Evolutionary conservation across 2,888 invertebrate genomes (phyloP), one percentile per base, ranked within the genome.

Genomic region (Nudaria mundana): DNA sequence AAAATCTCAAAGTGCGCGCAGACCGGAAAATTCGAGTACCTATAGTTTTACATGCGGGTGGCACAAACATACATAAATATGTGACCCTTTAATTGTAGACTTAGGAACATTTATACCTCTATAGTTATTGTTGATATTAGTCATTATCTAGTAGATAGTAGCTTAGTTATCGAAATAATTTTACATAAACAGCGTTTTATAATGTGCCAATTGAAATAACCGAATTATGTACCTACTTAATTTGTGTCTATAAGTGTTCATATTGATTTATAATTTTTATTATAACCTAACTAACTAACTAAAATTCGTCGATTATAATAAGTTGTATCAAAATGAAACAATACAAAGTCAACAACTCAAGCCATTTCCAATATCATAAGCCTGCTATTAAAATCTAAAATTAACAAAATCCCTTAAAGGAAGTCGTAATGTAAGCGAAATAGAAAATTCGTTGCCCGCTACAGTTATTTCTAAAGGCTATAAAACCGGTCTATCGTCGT

Each of bases 1-100:
- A 76, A 69, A 73, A 77, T 76, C 68, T 80, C 83, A 85, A 85
- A 84, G 81, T 75, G 77, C 56, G 62, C 44, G 58, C 57, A 82
- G 84, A 86, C 83, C 71, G 87, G 78, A 84, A 84, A 86, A 85
- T 84, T 83, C 66, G 67, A 62, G 66, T 70, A 77, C 8, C 5
- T 20, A 8, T 79, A 66, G 77, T 75, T 68, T 74, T 69, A 76
- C 75, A 86, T 87, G 83, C 82, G 86, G 86, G 86, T 51, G 54
- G 42, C 39, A 71, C 67, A 79, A 78, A 82, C 70, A 78, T 57
- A 61, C 48, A 40, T 45, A 40, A 38, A 48, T 40, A 35, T 28
- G 43, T 51, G 46, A 52, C 46, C 23, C 30, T 43, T 50, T 56
- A 57, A 61, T 59, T 59, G 59, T 59, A 61, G 59, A 57, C 55